Base-by-base conservation (phyloP, 2,113 vertebrate species). In the Triplophysa dalaica region DNA sequence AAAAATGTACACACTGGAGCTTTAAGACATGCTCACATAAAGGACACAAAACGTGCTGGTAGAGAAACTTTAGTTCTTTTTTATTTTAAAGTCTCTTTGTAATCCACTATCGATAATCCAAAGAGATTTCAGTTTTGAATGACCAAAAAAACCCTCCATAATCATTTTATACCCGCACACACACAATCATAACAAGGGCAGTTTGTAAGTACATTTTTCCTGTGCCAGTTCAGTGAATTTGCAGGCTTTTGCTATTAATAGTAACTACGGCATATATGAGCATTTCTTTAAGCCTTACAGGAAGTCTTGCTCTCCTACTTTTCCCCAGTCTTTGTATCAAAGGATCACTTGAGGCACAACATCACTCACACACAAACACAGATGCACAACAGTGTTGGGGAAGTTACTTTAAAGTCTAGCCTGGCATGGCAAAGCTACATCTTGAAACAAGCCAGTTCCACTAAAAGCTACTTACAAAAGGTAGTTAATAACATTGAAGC, bases 241-340 rank as follows among this genome's bases (percentile, higher is more conserved):
- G 50, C 17, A 66, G 16, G 65, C 43, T 78, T 79, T 66, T 33
- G 77, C 65, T 78, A 82, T 82, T 82, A 82, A 78, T 77, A 79
- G 81, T 68, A 19, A 14, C 63, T 38, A 66, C 13, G 7, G 75
- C 75, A 33, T 26, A 67, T 62, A 56, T 52, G 50, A 38, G 69
- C 70, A 45, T 52, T 60, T 50, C 43, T 69, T 79, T 38, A 79
- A 68, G 41, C 69, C 38, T 8, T 54, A 62, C 58, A 81, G 72
- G 52, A 81, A 75, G 58, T 38, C 26, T 65, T 69, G 56, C 64
- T 68, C 48, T 75, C 45, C 22, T 43, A 61, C 22, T 75, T 68
- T 17, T 14, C 70, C 81, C 64, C 78, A 80, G 83, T 84, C 76
- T 50, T 84, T 81, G 81, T 1, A 76, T 75, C 82, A 83, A 78